Evolutionary conservation across 2,888 invertebrate species (phyloP), one percentile per base, ranked within the genome.

Genomic region (Endomychus coccineus): DNA sequence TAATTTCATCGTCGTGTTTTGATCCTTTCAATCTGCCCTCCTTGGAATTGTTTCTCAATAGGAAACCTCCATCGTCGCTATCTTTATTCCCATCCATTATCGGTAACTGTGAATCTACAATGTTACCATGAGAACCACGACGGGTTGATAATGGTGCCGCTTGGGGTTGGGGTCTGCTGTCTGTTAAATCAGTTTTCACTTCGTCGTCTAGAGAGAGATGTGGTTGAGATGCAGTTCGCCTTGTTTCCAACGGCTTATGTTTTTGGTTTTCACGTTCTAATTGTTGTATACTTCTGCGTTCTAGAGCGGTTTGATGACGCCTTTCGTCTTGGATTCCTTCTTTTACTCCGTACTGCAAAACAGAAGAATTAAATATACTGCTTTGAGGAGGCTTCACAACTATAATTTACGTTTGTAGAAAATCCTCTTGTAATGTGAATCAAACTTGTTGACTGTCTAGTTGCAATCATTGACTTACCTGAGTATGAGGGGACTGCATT

Each of bases 211-310:
- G 75, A 17, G 77, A 66, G 3, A 81, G 65, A 49, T 81, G 81
- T 2, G 81, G 81, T 49, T 81, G 80, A 0, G 81, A 81, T 0
- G 77, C 69, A 0, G 80, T 75, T 27, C 78, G 63, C 51, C 77
- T 65, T 4, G 65, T 71, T 56, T 76, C 77, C 25, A 77, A 68
- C 24, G 73, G 73, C 59, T 71, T 66, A 52, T 74, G 74, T 47
- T 73, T 62, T 15, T 74, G 61, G 40, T 71, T 71, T 54, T 77
- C 77, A 49, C 77, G 62, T 60, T 77, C 77, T 27, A 77, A 53
- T 57, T 78, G 77, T 51, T 78, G 77, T 3, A 75, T 74, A 55
- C 77, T 77, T 56, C 77, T 62, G 28, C 29, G 27, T 10, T 38
- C 38, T 6, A 29, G 32, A 4, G 34, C 22, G 2, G 28, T 17